A percentile compares a stretch with the other conserved stretches of the same genome.
These are phyloP conservation scores for Oryctolagus cuniculus DNA, from an alignment of 2,113 vertebrate genomes.

Conservation along the genomic window DNA sequence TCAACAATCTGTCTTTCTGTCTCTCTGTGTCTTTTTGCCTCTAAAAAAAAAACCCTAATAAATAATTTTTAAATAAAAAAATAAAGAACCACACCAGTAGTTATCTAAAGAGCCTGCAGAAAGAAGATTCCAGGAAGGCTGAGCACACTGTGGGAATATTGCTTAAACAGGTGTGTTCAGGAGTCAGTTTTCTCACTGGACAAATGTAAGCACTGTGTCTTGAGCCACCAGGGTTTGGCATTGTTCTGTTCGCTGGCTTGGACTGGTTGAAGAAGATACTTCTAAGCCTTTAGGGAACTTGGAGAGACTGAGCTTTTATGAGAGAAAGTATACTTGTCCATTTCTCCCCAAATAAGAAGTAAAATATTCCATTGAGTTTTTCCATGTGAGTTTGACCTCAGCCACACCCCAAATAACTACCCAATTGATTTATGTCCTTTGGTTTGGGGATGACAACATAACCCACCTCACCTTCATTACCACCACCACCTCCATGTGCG, in stretches of 20 bases:
- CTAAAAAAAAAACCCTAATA: too few relatives aligned
- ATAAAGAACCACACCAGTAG: background rate
- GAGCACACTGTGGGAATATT: background rate
- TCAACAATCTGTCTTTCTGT: too few relatives aligned
- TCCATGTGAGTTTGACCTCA: constrained; percentile 37
- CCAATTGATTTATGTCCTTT: constrained; percentile 13
- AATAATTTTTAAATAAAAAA: too few relatives aligned
- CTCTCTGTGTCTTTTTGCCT: too few relatives aligned
- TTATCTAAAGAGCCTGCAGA: background rate
- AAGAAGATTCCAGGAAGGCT: background rate
- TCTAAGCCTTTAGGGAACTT: constrained; percentile 43
- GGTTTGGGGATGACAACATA: background rate
- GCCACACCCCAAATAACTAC: constrained; percentile 22
- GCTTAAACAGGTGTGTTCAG: background rate
- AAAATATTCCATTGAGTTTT: constrained; percentile 59
- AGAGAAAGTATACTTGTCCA: constrained; percentile 61
- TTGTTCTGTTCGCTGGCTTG: constrained; percentile 40
- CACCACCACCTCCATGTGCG: background rate
- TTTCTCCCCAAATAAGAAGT: constrained; percentile 56
- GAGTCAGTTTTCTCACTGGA: background rate
- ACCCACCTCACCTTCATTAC: background rate
- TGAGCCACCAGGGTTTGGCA: constrained; percentile 28
- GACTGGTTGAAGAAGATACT: background rate
- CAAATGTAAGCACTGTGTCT: background rate
- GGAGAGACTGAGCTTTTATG: constrained; percentile 53